Conservation (phyloP, 1,140 invertebrate genomes). For the Wasmannia auropunctata region DNA sequence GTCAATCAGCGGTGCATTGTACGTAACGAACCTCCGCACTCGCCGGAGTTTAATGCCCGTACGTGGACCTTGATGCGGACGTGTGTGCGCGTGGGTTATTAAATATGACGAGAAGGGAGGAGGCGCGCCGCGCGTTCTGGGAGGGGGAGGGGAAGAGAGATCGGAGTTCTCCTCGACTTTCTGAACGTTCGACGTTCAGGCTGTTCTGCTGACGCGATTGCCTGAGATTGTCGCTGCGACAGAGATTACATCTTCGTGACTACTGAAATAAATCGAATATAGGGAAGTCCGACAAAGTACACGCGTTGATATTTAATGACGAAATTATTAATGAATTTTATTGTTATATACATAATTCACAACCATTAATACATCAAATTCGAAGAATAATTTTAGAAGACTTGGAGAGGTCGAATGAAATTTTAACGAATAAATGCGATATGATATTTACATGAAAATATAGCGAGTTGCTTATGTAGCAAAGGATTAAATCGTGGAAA, state of each 20-base stretch:
- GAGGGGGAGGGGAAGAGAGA: background rate
- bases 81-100: constrained; percentile 75
- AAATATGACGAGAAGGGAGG: constrained; percentile 71
- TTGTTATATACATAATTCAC: background rate
- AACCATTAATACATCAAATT: background rate
- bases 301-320: background rate
- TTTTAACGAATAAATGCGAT: background rate
- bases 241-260: constrained; percentile 27
- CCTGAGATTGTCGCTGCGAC: background rate
- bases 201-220: constrained; percentile 33
- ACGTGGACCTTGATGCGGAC: constrained; percentile 66
- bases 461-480: constrained; percentile 61
- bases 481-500: constrained; percentile 71
- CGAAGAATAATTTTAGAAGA: background rate
- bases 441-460: constrained; percentile 58
- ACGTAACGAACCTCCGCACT: constrained; percentile 79
- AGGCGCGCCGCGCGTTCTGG: background rate
- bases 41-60: constrained; percentile 76
- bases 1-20: constrained; percentile 81
- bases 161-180: constrained; percentile 30
- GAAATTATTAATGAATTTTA: background rate
- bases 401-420: background rate
- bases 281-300: background rate
- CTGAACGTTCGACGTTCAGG: constrained; percentile 42
- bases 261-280: background rate